These are phyloP conservation scores for Pristionchus entomophagus DNA, from an alignment of 2,888 invertebrate species.

Conservation along the genomic window DNA sequence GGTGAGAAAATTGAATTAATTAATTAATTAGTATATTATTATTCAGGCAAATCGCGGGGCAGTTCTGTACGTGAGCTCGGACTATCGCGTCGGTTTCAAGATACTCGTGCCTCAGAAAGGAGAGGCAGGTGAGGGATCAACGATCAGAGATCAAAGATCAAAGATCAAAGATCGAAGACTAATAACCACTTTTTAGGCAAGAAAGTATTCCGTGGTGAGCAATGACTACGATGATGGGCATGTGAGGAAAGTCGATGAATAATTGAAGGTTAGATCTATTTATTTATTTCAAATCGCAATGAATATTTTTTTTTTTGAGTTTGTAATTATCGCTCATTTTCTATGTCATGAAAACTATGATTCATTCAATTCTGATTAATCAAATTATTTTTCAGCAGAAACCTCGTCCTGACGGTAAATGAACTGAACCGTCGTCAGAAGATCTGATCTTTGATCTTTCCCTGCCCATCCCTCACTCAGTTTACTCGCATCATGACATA, in stretches of 20 bases:
- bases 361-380: no score
- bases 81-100: slow-evolving; percentile 39
- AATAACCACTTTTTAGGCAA: not conserved
- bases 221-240: slow-evolving; percentile 18
- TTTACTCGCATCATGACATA: slow-evolving; percentile 1
- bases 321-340: not conserved
- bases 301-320: no score
- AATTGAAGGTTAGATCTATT: not conserved
- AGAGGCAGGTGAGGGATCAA: not conserved
- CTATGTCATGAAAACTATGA: not conserved
- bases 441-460: not conserved
- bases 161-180: not conserved
- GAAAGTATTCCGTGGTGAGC: slow-evolving; percentile 23
- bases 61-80: not conserved
- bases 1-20: not conserved
- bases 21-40: no score
- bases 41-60: slow-evolving; percentile 40
- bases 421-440: not conserved
- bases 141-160: no score
- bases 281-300: not conserved
- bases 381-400: not conserved
- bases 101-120: slow-evolving; percentile 32
- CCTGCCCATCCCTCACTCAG: not conserved
- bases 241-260: no score
- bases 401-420: not conserved